Base-by-base conservation (phyloP, 2,113 vertebrate genomes). In the Colistium nudipinnis region DNA sequence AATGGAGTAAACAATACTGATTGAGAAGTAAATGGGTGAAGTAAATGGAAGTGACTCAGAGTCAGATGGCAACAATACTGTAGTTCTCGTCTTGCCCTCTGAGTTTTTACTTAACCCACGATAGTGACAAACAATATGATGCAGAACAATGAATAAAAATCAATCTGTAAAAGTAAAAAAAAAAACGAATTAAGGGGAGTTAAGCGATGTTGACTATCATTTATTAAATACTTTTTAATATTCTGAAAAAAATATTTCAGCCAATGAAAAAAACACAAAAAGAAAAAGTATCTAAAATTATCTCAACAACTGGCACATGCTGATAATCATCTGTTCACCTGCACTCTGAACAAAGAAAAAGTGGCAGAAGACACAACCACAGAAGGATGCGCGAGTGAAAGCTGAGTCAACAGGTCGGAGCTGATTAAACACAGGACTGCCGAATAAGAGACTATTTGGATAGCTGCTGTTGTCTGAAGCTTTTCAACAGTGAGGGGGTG, bases 401-500 rank as follows among this genome's bases (percentile, higher is more conserved):
- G 76, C 59, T 63, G 80, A 64, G 78, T 79, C 82, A 87, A 80
- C 80, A 86, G 62, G 55, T 61, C 44, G 9, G 76, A 60, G 74
- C 57, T 81, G 81, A 83, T 84, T 88, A 76, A 70, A 77, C 60
- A 28, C 25, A 53, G 62, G 39, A 27, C 10, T 31, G 65, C 41
- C 59, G 66, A 60, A 71, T 10, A 51, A 70, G 63, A 60, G 52
- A 48, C 51, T 82, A 75, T 90, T 90, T 88, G 74, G 82, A 86
- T 82, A 87, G 87, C 85, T 87, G 89, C 17, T 78, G 47, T 44
- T 19, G 47, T 66, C 55, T 79, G 68, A 53, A 49, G 69, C 73
- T 62, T 85, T 83, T 87, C 80, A 86, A 88, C 91, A 20, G 43
- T 73, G 62, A 74, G 83, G 84, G 91, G 88, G 90, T 87, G 94